Base-by-base conservation (phyloP, 2,888 invertebrate species). In the Polyploca ridens region DNA sequence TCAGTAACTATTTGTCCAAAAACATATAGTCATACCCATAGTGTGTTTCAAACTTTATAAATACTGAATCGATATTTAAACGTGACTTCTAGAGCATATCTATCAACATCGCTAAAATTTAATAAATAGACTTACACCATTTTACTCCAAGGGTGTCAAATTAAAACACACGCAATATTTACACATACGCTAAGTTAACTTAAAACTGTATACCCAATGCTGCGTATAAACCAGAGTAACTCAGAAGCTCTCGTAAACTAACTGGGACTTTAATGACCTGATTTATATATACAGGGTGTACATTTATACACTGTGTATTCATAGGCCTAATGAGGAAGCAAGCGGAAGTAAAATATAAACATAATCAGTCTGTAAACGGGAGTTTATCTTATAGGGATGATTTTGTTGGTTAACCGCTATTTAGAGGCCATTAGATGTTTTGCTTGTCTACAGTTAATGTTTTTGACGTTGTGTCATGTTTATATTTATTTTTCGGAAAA, bases 171-270 rank as follows among this genome's bases (percentile, higher is more conserved):
- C 44, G 33, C 33, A 41, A 41, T 63, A 14, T 19, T 54, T 54
- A 54, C 2, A 54, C 0, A 10, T 16, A 8, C 33, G 44, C 38
- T 46, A 63, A 63, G 58, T 27, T 44, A 58, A 58, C 58, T 38
- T 58, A 11, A 13, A 41, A 41, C 41, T 41, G 13, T 41, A 41
- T 13, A 41, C 13, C 11, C 13, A 41, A 13, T 41, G 13, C 2
- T 10, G 10, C 58, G 44, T 58, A 46, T n/a, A 58, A 63, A 44
- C 63, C 58, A 57, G 44, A 54, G 16, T 63, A 58, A 63, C 63
- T 58, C 63, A 63, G 44, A 63, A 33, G 58, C 58, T 58, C 63
- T 63, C 63, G 44, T 63, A 44, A 63, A 58, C 63, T 63, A 58
- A 58, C 58, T 63, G 58, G 58, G 16, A 54, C 63, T 58, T 41